Conservation (phyloP, 2,888 invertebrate species). For the Hyposoter dolosus region DNA sequence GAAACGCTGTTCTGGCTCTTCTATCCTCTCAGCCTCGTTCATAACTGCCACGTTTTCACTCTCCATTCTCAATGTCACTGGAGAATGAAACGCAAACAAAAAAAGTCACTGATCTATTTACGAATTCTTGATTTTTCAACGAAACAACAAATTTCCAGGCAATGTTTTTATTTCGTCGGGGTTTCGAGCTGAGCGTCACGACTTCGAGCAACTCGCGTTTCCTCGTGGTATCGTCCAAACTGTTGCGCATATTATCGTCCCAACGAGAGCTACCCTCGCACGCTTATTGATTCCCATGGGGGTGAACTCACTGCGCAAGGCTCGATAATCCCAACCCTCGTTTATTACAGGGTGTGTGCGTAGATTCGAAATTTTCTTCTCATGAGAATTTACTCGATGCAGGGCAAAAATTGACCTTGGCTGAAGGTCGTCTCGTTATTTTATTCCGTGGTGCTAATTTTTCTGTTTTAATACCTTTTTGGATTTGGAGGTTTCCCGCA, state of each 20-base stretch:
- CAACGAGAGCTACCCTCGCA: constrained; percentile 74
- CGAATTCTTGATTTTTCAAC: constrained; percentile 30
- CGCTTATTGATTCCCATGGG: constrained; percentile 79
- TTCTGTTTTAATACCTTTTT: too few species aligned
- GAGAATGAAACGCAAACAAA: neutral
- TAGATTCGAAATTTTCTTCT: too few species aligned
- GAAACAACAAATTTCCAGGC: constrained; percentile 26
- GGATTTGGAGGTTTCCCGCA: too few species aligned
- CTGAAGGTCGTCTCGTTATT: too few species aligned
- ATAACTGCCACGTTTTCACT: constrained; percentile 39
- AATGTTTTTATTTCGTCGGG: constrained; percentile 6
- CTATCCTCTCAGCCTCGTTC: constrained; percentile 24
- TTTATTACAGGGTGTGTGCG: neutral
- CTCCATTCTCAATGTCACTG: constrained; percentile 20
- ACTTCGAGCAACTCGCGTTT: constrained; percentile 42
- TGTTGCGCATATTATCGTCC: constrained; percentile 79
- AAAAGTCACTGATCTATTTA: neutral
- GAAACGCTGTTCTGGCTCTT: constrained; percentile 36
- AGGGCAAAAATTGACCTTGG: too few species aligned
- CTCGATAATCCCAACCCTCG: constrained; percentile 61
- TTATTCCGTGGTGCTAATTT: too few species aligned
- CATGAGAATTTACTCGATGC: too few species aligned
- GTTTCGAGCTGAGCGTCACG: neutral
- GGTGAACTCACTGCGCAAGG: constrained; percentile 77
- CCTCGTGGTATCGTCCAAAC: constrained; percentile 72